These are phyloP conservation scores for Philereme vetulata DNA, from an alignment of 2,888 invertebrate species.

Conservation along the genomic window DNA sequence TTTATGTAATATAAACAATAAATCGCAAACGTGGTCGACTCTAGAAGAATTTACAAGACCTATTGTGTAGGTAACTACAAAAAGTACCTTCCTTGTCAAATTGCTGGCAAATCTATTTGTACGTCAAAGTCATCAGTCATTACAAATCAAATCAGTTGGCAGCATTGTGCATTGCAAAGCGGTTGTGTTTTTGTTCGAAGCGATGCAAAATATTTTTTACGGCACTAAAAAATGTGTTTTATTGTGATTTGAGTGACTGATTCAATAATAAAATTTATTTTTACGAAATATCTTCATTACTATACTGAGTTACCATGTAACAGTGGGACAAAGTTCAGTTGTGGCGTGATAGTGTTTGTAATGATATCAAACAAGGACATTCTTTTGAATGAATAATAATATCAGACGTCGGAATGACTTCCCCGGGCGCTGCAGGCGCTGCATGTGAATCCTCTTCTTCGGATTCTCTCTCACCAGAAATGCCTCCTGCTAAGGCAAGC, in stretches of 20 bases:
- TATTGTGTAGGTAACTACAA: no score
- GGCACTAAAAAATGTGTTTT: background rate
- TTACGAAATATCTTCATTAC: background rate
- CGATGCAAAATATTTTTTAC: background rate
- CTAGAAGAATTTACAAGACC: no score
- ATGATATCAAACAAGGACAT: conserved; percentile 56
- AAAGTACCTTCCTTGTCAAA: no score
- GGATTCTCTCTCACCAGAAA: conserved; percentile 72
- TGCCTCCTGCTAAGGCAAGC: conserved; percentile 81
- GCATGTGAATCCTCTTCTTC: conserved; percentile 71
- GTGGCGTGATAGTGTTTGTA: conserved; percentile 40
- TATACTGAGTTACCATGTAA: conserved; percentile 4
- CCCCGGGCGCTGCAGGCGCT: conserved; percentile 58
- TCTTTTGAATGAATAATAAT: conserved; percentile 45
- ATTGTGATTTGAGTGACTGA: background rate
- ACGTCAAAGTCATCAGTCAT: no score
- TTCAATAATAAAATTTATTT: background rate
- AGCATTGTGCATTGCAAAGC: conserved; percentile 22
- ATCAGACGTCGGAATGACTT: conserved; percentile 57
- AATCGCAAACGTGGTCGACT: no score
- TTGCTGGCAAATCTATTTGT: no score
- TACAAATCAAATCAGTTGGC: conserved; percentile 19
- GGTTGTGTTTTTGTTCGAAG: conserved; percentile 19
- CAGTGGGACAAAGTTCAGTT: conserved; percentile 7
- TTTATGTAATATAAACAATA: no score